Percentiles rank a stretch among this genome's conserved stretches.
Conservation (phyloP, 1,140 invertebrate species). For the Homalodisca vitripennis region DNA sequence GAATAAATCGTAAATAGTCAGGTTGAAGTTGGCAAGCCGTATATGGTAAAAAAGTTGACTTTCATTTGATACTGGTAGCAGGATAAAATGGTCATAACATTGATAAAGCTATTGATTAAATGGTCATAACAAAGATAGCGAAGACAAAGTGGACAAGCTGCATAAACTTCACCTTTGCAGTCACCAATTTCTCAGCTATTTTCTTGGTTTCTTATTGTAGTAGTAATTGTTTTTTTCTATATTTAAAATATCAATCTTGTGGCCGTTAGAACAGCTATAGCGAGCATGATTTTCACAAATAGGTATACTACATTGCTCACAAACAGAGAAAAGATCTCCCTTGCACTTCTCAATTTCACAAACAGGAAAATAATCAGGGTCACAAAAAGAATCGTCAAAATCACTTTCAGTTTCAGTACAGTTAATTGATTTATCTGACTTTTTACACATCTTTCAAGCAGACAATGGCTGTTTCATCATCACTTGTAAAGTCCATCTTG, state of each 20-base stretch:
- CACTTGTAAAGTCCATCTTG: conserved; percentile 1
- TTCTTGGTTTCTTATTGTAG: neutral
- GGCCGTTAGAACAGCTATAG: neutral
- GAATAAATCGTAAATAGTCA: too few species aligned
- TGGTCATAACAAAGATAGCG: conserved; percentile 6
- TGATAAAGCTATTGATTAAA: neutral
- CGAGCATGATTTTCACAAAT: conserved; percentile 1
- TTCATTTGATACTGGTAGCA: neutral
- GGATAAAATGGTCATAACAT: neutral
- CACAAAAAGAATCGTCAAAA: neutral
- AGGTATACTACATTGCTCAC: neutral
- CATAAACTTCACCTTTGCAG: conserved; percentile 1
- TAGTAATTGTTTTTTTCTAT: neutral
- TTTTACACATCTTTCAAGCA: neutral
- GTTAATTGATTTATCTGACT: neutral
- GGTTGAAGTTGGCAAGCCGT: too few species aligned
- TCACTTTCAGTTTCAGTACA: neutral
- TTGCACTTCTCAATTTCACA: conserved; percentile 4
- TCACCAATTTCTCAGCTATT: neutral
- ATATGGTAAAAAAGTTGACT: too few species aligned
- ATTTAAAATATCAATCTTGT: neutral
- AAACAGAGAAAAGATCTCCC: neutral
- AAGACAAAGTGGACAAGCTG: neutral
- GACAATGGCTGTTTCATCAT: neutral
- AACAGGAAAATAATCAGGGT: conserved; percentile 5